Evolutionary conservation across 2,113 vertebrate species (phyloP).

Genomic region (Oryzias melastigma): DNA sequence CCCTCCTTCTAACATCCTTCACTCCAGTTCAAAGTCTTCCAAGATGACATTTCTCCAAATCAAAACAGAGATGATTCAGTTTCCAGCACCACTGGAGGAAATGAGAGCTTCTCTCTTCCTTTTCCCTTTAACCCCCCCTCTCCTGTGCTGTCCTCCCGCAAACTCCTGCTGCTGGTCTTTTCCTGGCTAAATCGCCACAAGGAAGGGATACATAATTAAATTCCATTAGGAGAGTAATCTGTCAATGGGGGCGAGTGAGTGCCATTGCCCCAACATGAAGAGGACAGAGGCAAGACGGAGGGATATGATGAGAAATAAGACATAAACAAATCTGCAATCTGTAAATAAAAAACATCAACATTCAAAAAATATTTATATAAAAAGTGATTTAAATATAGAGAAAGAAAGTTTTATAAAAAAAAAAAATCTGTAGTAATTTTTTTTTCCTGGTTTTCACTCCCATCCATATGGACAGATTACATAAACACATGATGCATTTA

Average conservation of each 20-base stretch:
- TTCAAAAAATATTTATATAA: not conserved
- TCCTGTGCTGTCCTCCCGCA: slow-evolving; percentile 45
- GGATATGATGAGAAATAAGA: slow-evolving; percentile 12
- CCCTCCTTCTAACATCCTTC: slow-evolving; percentile 8
- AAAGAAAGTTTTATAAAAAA: too few species aligned
- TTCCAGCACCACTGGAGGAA: slow-evolving; percentile 52
- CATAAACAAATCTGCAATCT: not conserved
- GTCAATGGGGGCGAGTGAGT: slow-evolving; percentile 80
- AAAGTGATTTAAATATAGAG: too few species aligned
- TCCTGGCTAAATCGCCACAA: slow-evolving; percentile 76
- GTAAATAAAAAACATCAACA: not conserved
- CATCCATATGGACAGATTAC: not conserved
- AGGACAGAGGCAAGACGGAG: slow-evolving; percentile 35
- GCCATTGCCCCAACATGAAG: slow-evolving; percentile 58
- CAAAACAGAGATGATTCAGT: slow-evolving; percentile 63
- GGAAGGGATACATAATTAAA: slow-evolving; percentile 84
- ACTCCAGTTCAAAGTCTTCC: slow-evolving; percentile 12
- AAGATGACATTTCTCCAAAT: slow-evolving; percentile 60
- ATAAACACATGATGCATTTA: not conserved
- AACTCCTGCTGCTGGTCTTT: slow-evolving; percentile 68
- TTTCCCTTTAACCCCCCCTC: slow-evolving; percentile 6
- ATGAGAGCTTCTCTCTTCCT: slow-evolving; percentile 45
- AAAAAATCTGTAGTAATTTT: too few species aligned
- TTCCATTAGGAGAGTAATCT: slow-evolving; percentile 85
- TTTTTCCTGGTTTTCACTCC: too few species aligned